Evolutionary conservation across 2,113 vertebrate species (phyloP).

Genomic region (Macrotis lagotis): DNA sequence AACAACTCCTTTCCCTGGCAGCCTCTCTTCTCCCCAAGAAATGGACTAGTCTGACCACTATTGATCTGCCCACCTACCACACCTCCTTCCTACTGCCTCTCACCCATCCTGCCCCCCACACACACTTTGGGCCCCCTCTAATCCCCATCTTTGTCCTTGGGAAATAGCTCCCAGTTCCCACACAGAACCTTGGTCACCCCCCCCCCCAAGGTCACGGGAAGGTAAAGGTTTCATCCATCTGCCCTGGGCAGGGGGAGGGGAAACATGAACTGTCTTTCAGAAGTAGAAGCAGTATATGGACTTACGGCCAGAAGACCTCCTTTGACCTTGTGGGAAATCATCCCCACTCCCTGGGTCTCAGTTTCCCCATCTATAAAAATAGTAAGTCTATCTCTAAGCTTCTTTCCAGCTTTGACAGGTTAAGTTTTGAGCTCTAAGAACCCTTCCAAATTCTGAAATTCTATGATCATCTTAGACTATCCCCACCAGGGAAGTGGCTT

Average conservation of each 20-base stretch:
- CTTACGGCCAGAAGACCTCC: neutral
- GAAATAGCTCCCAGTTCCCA: slow-evolving; percentile 47
- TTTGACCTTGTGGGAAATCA: neutral
- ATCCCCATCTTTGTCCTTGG: slow-evolving; percentile 3
- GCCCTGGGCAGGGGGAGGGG: slow-evolving; percentile 62
- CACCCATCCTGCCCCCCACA: neutral
- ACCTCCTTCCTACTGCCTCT: slow-evolving; percentile 5
- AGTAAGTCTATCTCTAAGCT: neutral
- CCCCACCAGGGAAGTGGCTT: neutral
- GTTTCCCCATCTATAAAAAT: neutral
- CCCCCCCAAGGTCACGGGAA: slow-evolving; percentile 77
- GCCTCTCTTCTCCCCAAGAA: neutral
- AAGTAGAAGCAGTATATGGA: neutral
- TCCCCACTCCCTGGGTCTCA: neutral
- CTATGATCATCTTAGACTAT: neutral
- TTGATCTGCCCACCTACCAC: slow-evolving; percentile 44
- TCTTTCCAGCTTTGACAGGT: neutral
- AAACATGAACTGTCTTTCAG: neutral
- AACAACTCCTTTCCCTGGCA: slow-evolving; percentile 66
- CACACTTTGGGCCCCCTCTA: neutral
- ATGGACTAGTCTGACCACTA: neutral
- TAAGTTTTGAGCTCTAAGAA: neutral
- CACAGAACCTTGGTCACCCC: slow-evolving; percentile 49
- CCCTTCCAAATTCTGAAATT: neutral
- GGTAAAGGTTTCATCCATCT: slow-evolving; percentile 79